Evolutionary conservation across 2,888 invertebrate genomes (phyloP).

Genomic region (Lithodes maja): DNA sequence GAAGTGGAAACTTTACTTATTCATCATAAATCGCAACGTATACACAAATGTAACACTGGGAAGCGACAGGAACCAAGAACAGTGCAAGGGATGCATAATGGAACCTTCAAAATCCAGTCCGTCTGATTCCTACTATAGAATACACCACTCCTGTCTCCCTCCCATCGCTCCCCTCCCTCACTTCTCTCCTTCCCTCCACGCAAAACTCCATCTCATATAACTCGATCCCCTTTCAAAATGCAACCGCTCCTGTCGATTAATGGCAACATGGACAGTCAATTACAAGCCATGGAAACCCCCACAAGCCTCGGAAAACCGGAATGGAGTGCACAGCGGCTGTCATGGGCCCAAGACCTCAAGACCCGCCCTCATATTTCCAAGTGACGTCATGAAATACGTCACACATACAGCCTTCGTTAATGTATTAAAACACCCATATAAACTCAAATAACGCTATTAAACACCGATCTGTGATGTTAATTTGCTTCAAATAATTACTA

Average conservation of each 20-base stretch:
- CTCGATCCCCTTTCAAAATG: neutral
- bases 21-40: too few species aligned
- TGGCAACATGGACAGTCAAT: neutral
- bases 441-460: too few species aligned
- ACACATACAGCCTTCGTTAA: constrained; percentile 1
- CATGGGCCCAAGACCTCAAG: constrained; percentile 19
- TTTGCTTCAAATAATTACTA: too few species aligned
- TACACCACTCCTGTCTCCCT: neutral
- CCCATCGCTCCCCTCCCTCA: neutral
- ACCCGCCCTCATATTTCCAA: constrained; percentile 32
- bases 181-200: constrained; percentile 4
- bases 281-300: neutral
- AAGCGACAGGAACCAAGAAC: too few species aligned
- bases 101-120: too few species aligned
- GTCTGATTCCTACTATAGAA: too few species aligned
- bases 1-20: too few species aligned
- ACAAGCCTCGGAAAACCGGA: neutral
- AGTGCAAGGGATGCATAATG: too few species aligned
- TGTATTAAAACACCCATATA: neutral
- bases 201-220: constrained; percentile 3
- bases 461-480: too few species aligned
- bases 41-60: too few species aligned
- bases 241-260: neutral
- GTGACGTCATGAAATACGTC: constrained; percentile 31
- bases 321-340: neutral